Evolutionary conservation across 2,797 vertebrate species (phyloP).

Genomic region (Sandelia bainsii): DNA sequence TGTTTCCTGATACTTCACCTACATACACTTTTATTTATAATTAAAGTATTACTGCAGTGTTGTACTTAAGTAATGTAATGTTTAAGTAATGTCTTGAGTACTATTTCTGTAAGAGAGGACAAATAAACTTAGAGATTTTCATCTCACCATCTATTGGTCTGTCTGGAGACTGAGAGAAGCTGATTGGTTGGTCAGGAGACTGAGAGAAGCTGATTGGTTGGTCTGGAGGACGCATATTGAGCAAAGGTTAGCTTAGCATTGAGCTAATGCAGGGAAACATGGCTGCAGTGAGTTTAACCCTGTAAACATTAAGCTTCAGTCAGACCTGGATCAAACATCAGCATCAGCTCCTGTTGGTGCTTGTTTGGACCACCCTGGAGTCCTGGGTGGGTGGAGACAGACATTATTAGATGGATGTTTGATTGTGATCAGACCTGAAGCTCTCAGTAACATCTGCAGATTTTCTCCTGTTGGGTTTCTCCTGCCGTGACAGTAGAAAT

Average conservation of each 20-base stretch:
- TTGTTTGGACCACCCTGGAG: neutral
- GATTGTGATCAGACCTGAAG: neutral
- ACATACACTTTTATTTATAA: too few species aligned
- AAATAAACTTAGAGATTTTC: too few species aligned
- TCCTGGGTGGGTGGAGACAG: neutral
- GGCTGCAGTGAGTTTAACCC: neutral
- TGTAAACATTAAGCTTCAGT: conserved; percentile 12
- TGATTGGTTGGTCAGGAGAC: conserved; percentile 9
- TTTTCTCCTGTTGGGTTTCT: neutral
- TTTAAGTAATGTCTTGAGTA: too few species aligned
- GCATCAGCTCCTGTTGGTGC: too few species aligned
- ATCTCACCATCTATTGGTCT: neutral
- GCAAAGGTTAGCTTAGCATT: conserved; percentile 13
- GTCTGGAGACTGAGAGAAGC: neutral
- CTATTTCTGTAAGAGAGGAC: too few species aligned
- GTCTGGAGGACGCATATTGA: neutral
- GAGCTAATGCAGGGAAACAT: neutral
- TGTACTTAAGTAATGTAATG: too few species aligned
- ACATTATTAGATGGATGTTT: neutral
- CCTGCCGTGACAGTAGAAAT: neutral
- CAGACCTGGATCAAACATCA: neutral
- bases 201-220: conserved; percentile 5
- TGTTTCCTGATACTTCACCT: too few species aligned
- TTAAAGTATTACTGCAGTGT: too few species aligned
- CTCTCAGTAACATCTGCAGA: neutral